Base-by-base conservation (phyloP, 2,797 vertebrate species). In the Leptatherina wallacei region DNA sequence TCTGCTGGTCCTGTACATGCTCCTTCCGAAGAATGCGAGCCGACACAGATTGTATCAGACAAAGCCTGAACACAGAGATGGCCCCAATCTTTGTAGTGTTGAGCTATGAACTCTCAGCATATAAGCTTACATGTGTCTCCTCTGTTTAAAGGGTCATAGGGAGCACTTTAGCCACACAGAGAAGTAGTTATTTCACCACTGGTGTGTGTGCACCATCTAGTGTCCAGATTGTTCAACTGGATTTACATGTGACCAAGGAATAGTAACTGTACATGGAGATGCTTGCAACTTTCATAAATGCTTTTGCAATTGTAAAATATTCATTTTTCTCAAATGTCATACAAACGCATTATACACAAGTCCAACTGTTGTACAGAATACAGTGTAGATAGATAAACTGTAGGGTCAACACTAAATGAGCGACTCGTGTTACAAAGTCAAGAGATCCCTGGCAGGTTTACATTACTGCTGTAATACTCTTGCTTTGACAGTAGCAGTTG, bases 131-230 rank as follows among this genome's bases (percentile, higher is more conserved):
- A 20, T 67, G 24, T 69, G 29, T 57, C 32, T 20, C 40, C 55
- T 72, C 51, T 77, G 36, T 7, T n/a, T 55, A 62, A 16, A 42
- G 10, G 1, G 10, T 18, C 61, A 65, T 52, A n/a, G 52, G 47
- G 33, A 66, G 33, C 35, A 16, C 20, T 30, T 60, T 30, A 30
- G 54, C 13, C 9, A 36, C 29, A 69, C 9, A 33, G 22, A 7
- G 35, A 33, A 0, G 0, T 6, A 27, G 64, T 20, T 49, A 32
- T 78, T 79, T 76, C 75, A 87, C 33, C 52, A 35, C 65, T 91
- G 84, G 81, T 80, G 29, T 73, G 40, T 66, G 81, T 71, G 24
- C 74, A 66, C 94, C 94, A 93, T 86, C 94, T 93, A 90, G 91
- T 90, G 94, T 72, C 60, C 32, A 60, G 24, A 73, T 22, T 16